Base-by-base conservation (phyloP, 2,113 vertebrate genomes). In the Toxostoma redivivum region DNA sequence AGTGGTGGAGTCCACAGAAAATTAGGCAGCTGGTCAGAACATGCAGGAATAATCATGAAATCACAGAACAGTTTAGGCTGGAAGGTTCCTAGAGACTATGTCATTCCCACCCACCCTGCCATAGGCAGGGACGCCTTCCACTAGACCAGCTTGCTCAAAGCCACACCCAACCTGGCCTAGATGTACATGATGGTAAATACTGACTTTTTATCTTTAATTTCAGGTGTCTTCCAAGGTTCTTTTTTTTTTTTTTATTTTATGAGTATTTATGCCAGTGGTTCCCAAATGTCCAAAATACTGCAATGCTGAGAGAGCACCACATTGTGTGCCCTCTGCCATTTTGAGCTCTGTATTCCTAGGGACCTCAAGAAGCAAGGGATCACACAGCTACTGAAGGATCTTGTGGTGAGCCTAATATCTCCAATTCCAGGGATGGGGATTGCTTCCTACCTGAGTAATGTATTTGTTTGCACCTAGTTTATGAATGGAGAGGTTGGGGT, bases 361-460 rank as follows among this genome's bases (percentile, higher is more conserved):
- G 3, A 47, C 19, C n/a, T 74, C n/a, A 30, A 57, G n/a, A 71
- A 61, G 38, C 2, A 4, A 4, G 19, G 19, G 7, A 70, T 74
- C 37, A 28, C 24, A 24, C 15, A 79, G 70, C 37, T 74, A 8
- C 22, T 53, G 56, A 50, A 88, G 5, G 8, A 37, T 54, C 16
- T 62, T 74, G 25, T 66, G 38, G 19, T 53, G 37, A 85, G 5
- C 28, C 3, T 64, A 7, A 30, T 83, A 42, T 51, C 56, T 74
- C 23, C 7, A 38, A 0, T 72, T 30, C 1, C 5, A 67, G 11
- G 31, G 33, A 12, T 16, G 7, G 17, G 12, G 23, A 20, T 81
- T 67, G 15, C 10, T 61, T 93, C 74, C 38, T 70, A 15, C 11
- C 7, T 37, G 23, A 53, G 7, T 62, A 37, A 38, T 33, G 2